Evolutionary conservation across 2,113 vertebrate genomes (phyloP), one percentile per base, ranked within the genome.

Genomic region (Limanda limanda): DNA sequence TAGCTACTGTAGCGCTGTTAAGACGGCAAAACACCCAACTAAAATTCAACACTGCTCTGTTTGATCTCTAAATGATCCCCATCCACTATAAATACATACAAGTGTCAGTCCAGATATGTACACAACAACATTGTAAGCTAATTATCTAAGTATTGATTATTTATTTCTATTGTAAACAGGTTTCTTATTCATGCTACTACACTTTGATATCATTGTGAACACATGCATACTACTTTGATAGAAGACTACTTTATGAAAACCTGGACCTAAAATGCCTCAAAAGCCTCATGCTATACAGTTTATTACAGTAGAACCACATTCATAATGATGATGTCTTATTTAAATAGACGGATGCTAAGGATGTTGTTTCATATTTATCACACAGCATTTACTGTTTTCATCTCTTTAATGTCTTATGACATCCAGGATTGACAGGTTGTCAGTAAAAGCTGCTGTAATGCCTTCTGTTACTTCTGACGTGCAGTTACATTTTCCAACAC

Each of bases 401-500:
- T 10, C 6, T 7, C 51, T 10, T 54, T 56, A 0, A 56, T 20
- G 4, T 56, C 7, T 54, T 1, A 52, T n/a, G 51, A n/a, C 20
- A 54, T 54, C 51, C 51, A 54, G 20, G 51, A 54, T 7, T 20
- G 18, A 51, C 48, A 51, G 4, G 48, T 51, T 51, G 12, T 51
- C 48, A 18, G 4, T 51, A 51, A 51, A 14, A 20, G 42, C 14
- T 51, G 48, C 4, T 69, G 14, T 56, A 21, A 3, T 72, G 51
- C 2, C 63, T 15, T 6, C 31, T 51, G 7, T 51, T 17, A 13
- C 4, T 56, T 68, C 47, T 73, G 21, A n/a, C 14, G 17, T 90
- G 84, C 63, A 92, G 64, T 89, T 82, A 24, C 42, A 15, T 17
- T 42, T 77, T 74, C 76, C 21, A 85, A 82, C 94, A 91, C 88